Base-by-base conservation (phyloP, 1,140 invertebrate genomes). In the Drosophila lacertosa region DNA sequence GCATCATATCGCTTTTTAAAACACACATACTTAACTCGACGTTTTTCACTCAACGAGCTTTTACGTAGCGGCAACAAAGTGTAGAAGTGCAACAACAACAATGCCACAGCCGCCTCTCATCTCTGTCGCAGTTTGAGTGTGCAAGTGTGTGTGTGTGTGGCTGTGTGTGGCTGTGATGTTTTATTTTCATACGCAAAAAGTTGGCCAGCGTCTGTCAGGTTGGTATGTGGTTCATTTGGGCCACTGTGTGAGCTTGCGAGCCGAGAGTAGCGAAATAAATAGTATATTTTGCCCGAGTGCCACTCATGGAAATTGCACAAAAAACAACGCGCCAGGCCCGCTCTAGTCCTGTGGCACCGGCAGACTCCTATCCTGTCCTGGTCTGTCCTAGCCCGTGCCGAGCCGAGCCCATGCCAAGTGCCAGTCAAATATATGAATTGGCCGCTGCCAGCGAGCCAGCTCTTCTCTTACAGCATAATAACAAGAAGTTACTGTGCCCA, bases 251-350 rank as follows among this genome's bases (percentile, higher is more conserved):
- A 37, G 16, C n/a, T n/a, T n/a, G n/a, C 42, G 32, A 16, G 42
- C 62, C 48, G 63, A 68, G 72, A 70, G 81, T 80, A 83, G 80
- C 75, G 80, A 86, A 86, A 86, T 86, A 86, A 86, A 86, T 86
- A 82, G 82, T 86, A 88, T 88, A 86, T 86, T 86, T 86, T 88
- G 75, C 82, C 74, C 77, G 74, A 86, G 82, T 86, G 82, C 82
- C 82, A 86, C 82, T 86, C 82, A 88, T 86, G 82, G 68, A 88
- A 86, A 86, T 86, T 86, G 82, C 82, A 88, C 67, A 86, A 77
- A 82, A 88, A 82, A 88, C 82, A 82, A 86, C 51, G 50, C 6
- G 39, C 10, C 69, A 51, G 45, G 50, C 54, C 10, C 4, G 6
- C 16, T 0, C 33, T 9, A 22, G 47, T 32, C 26, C 47, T 32